phyloP scores from a whole-genome alignment of 2,113 vertebrate genomes.

The Hirundichthys speculiger region DNA sequence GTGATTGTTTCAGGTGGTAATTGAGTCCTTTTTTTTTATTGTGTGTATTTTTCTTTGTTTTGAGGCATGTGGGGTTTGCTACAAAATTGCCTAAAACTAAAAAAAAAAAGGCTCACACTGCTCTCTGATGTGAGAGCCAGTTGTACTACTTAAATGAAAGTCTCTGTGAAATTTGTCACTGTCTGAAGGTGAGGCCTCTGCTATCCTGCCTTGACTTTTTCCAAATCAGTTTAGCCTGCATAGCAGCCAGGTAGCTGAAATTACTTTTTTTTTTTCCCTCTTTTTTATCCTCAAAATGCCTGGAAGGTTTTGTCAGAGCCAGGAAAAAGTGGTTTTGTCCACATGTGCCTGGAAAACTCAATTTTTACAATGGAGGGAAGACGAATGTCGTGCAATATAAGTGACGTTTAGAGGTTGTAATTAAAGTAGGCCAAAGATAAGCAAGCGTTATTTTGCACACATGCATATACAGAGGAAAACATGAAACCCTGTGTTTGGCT shows the following conservation, averaged over 20 bases:
- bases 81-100: slow-evolving; percentile 29
- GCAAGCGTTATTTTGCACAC: slow-evolving; percentile 33
- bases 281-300: slow-evolving; percentile 68
- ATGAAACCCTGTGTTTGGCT: slow-evolving; percentile 27
- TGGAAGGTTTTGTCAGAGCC: slow-evolving; percentile 59
- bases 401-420: slow-evolving; percentile 26
- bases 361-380: slow-evolving; percentile 22
- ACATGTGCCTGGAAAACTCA: slow-evolving; percentile 34
- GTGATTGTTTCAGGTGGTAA: slow-evolving; percentile 27
- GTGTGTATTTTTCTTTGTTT: slow-evolving; percentile 1
- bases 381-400: slow-evolving; percentile 6
- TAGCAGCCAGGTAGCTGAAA: slow-evolving; percentile 47
- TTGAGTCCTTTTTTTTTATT: background rate
- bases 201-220: slow-evolving; percentile 40
- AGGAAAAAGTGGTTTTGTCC: slow-evolving; percentile 43
- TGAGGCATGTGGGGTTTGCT: slow-evolving; percentile 15
- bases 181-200: slow-evolving; percentile 48
- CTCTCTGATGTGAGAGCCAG: slow-evolving; percentile 30
- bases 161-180: slow-evolving; percentile 65
- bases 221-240: slow-evolving; percentile 45
- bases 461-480: background rate
- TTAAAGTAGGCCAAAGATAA: slow-evolving; percentile 48
- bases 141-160: slow-evolving; percentile 55
- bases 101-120: slow-evolving; percentile 10
- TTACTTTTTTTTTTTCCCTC: slow-evolving; percentile 30